phyloP scores from a whole-genome alignment of 2,113 vertebrate species.

The Cathartes aura region DNA sequence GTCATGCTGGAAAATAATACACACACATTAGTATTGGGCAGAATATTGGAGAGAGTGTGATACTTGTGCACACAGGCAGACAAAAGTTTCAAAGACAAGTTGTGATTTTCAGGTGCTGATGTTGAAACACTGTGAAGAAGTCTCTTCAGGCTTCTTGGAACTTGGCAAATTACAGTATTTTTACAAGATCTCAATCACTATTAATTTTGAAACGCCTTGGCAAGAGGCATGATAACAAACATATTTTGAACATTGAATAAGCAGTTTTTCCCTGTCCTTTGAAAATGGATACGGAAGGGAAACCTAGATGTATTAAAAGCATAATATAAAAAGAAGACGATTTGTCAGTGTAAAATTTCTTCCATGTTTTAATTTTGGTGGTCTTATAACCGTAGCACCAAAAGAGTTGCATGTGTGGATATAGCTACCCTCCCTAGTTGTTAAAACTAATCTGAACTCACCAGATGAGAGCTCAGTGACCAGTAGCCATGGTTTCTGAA shows the following conservation, averaged over 20 bases:
- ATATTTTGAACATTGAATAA: not conserved
- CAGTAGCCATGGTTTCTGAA: not conserved
- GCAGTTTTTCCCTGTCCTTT: not conserved
- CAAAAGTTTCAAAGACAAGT: not conserved
- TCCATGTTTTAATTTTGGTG: not conserved
- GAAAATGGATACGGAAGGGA: not conserved
- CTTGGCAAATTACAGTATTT: not conserved
- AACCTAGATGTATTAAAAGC: not conserved
- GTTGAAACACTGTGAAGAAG: not conserved
- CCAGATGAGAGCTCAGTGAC: not conserved
- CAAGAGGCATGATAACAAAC: not conserved
- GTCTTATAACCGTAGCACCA: not conserved
- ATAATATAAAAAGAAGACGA: not conserved
- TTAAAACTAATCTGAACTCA: not conserved
- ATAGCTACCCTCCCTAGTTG: not conserved
- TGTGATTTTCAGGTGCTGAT: not conserved
- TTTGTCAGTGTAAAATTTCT: not conserved
- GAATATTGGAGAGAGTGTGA: not conserved
- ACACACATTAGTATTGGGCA: not conserved
- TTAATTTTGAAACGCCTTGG: not conserved
- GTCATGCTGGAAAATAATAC: not conserved
- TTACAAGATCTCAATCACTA: not conserved
- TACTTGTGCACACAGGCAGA: not conserved
- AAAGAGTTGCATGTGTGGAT: not conserved
- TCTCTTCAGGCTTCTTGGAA: not conserved